A percentile compares a stretch with the other conserved stretches of the same genome.
phyloP scores from a whole-genome alignment of 2,797 vertebrate genomes.

The Paramormyrops hopkinsi region DNA sequence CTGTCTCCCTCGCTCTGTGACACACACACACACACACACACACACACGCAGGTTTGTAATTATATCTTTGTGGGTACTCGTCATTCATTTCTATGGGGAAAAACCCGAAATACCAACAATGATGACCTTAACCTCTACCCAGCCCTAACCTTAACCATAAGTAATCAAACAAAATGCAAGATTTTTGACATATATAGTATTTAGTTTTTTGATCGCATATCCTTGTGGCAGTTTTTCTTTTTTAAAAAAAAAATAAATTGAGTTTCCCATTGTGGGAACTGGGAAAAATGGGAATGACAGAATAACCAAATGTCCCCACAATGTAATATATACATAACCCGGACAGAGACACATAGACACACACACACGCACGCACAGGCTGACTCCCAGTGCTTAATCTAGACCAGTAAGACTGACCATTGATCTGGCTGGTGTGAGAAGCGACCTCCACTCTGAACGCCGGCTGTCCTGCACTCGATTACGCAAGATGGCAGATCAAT shows the following conservation, averaged over 20 bases:
- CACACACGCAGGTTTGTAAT: not conserved
- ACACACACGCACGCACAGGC: not conserved
- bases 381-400: not conserved
- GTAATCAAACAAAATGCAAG: not conserved
- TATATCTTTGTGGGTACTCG: not conserved
- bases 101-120: not conserved
- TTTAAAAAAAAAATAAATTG: not conserved
- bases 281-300: not conserved
- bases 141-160: not conserved
- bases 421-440: not conserved
- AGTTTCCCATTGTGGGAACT: not conserved
- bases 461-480: not conserved
- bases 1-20: not conserved
- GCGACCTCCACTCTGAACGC: not conserved
- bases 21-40: not conserved
- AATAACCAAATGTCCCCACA: not conserved
- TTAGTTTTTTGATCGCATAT: not conserved
- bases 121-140: not conserved
- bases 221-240: not conserved
- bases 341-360: not conserved
- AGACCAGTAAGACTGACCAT: not conserved
- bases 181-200: not conserved
- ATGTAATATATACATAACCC: not conserved
- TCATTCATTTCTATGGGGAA: not conserved
- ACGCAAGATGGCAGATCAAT: constrained; percentile 1